These are phyloP conservation scores for Trachelus tabidus DNA, from an alignment of 2,888 invertebrate genomes.

Conservation along the genomic window DNA sequence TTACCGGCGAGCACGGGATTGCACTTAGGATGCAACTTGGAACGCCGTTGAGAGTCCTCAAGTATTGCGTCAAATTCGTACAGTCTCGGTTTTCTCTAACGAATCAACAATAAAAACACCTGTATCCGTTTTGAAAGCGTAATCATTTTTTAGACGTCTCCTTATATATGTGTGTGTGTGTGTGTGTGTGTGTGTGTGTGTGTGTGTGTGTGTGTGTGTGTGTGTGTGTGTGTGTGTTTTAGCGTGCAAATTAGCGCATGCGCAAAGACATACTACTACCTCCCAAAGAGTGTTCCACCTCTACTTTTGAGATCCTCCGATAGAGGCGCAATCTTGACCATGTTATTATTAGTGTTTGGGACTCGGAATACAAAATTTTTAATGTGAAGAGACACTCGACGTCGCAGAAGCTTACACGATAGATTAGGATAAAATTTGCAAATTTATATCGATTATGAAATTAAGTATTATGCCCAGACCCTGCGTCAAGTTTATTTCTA, in stretches of 20 bases:
- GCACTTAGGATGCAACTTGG: constrained; percentile 34
- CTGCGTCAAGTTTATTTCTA: not conserved
- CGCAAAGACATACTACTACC: too few species aligned
- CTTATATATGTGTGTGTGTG: too few species aligned
- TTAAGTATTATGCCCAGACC: not conserved
- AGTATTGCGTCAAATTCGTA: constrained; percentile 4
- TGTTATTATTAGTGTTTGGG: too few species aligned
- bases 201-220: too few species aligned
- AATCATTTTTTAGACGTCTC: not conserved
- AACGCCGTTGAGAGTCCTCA: constrained; percentile 23
- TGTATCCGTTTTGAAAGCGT: not conserved
- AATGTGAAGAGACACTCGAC: not conserved
- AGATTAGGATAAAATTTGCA: not conserved
- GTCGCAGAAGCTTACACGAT: not conserved
- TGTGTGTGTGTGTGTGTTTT: too few species aligned
- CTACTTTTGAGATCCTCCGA: too few species aligned
- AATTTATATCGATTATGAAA: not conserved
- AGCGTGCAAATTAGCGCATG: too few species aligned
- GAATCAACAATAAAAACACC: not conserved
- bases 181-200: too few species aligned
- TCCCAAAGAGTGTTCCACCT: too few species aligned
- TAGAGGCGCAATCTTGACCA: too few species aligned
- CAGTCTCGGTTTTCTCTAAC: not conserved
- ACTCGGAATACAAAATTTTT: not conserved
- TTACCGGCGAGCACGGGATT: constrained; percentile 41